A percentile compares a stretch with the other conserved stretches of the same genome.
These are phyloP conservation scores for Tragopan temminckii DNA, from an alignment of 2,797 vertebrate species.

Conservation along the genomic window DNA sequence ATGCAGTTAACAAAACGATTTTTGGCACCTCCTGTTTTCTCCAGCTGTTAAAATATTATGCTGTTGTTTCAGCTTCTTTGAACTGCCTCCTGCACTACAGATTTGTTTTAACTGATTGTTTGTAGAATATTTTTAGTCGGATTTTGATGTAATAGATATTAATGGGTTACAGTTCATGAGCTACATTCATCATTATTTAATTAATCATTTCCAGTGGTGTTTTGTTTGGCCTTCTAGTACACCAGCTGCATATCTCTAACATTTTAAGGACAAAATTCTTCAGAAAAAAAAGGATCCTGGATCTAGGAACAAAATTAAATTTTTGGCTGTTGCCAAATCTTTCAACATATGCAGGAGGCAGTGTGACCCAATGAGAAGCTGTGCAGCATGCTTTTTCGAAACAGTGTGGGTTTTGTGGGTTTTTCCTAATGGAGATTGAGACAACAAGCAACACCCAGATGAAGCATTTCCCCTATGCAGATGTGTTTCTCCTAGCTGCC, in stretches of 20 bases:
- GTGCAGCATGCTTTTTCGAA: not conserved
- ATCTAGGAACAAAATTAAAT: not conserved
- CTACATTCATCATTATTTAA: conserved; percentile 39
- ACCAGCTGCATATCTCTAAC: conserved; percentile 12
- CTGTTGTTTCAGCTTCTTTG: conserved; percentile 63
- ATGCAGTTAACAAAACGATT: conserved; percentile 34
- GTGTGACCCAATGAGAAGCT: not conserved
- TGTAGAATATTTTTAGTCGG: conserved; percentile 62
- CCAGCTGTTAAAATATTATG: conserved; percentile 76
- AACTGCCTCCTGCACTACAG: conserved; percentile 48
- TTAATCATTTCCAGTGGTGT: conserved; percentile 22
- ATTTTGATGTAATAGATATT: conserved; percentile 58
- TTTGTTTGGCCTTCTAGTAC: conserved; percentile 28
- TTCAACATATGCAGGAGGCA: not conserved
- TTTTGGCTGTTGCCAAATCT: not conserved
- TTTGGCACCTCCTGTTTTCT: conserved; percentile 54
- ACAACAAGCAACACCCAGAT: not conserved
- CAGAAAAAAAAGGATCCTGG: not conserved
- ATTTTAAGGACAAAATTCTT: conserved; percentile 17
- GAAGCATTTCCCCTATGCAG: not conserved
- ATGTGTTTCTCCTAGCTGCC: not conserved
- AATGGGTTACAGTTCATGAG: conserved; percentile 29
- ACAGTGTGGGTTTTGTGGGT: not conserved
- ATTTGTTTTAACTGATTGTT: conserved; percentile 71
- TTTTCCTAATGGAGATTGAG: not conserved